Conservation (phyloP, 2,888 invertebrate genomes). For the Allacma fusca region DNA sequence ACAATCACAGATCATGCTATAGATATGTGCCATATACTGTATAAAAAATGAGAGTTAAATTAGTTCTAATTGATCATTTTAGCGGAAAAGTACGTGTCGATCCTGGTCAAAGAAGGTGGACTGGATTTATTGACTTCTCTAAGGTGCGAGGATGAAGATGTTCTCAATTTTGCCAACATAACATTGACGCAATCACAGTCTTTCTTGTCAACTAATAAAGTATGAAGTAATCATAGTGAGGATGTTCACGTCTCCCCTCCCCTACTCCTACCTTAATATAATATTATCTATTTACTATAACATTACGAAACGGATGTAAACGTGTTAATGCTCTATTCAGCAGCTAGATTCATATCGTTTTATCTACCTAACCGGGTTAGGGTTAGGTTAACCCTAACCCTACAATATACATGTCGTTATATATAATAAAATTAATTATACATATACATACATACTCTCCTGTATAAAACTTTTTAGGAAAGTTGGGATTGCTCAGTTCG, state of each 20-base stretch:
- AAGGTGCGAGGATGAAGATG: conserved; percentile 31
- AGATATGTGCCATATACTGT: no score
- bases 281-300: background rate
- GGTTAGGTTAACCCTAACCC: no score
- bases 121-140: conserved; percentile 71
- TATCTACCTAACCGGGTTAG: conserved; percentile 9
- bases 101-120: conserved; percentile 88
- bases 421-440: background rate
- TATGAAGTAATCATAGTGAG: background rate
- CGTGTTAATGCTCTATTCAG: background rate
- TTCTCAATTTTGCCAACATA: conserved; percentile 10
- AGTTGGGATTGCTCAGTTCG: no score
- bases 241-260: background rate
- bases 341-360: conserved; percentile 1
- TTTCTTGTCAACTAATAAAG: conserved; percentile 26
- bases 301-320: background rate
- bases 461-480: no score
- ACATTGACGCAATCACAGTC: conserved; percentile 28
- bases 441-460: background rate
- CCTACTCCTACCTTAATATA: background rate
- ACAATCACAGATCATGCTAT: no score
- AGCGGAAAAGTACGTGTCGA: conserved; percentile 91
- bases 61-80: conserved; percentile 62
- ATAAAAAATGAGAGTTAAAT: no score
- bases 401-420: background rate